These are phyloP conservation scores for Dorcus parallelipipedus DNA, from an alignment of 2,888 invertebrate genomes.

Conservation along the genomic window DNA sequence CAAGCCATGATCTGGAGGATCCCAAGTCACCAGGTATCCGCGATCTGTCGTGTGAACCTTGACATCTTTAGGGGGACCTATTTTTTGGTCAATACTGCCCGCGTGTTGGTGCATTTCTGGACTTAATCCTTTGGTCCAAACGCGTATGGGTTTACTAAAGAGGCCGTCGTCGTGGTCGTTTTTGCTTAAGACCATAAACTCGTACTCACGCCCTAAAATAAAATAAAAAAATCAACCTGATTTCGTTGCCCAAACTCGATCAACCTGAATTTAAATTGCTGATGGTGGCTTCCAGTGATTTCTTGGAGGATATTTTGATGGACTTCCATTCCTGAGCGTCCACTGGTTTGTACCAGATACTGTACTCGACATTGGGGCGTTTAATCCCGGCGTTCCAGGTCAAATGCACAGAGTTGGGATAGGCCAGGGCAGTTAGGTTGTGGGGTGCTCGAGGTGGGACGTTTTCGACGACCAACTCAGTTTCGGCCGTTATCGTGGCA, in stretches of 20 bases:
- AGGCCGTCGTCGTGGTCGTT: constrained; percentile 86
- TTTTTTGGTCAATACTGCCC: constrained; percentile 35
- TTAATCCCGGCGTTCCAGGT: constrained; percentile 82
- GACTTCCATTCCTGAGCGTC: constrained; percentile 81
- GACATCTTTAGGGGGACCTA: constrained; percentile 66
- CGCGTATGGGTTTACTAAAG: constrained; percentile 79
- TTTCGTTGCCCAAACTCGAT: not conserved
- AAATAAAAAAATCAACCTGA: not conserved
- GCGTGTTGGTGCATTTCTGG: constrained; percentile 16
- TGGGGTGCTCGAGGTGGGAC: constrained; percentile 88
- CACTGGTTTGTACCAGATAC: constrained; percentile 79
- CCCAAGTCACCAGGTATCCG: constrained; percentile 76
- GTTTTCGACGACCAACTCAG: constrained; percentile 80
- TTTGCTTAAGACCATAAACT: constrained; percentile 86
- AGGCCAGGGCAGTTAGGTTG: constrained; percentile 75
- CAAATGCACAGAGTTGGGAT: constrained; percentile 68
- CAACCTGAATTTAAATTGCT: constrained; percentile 68
- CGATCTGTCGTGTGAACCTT: constrained; percentile 67
- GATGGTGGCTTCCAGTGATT: constrained; percentile 74
- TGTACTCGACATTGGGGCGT: constrained; percentile 74
- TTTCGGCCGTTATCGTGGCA: constrained; percentile 75
- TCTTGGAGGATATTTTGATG: constrained; percentile 68
- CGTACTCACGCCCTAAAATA: constrained; percentile 66
- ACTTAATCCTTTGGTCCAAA: constrained; percentile 61
- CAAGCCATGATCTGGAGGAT: constrained; percentile 59